Evolutionary conservation across 1,140 invertebrate genomes (phyloP).

Genomic region (Drosophila asahinai): DNA sequence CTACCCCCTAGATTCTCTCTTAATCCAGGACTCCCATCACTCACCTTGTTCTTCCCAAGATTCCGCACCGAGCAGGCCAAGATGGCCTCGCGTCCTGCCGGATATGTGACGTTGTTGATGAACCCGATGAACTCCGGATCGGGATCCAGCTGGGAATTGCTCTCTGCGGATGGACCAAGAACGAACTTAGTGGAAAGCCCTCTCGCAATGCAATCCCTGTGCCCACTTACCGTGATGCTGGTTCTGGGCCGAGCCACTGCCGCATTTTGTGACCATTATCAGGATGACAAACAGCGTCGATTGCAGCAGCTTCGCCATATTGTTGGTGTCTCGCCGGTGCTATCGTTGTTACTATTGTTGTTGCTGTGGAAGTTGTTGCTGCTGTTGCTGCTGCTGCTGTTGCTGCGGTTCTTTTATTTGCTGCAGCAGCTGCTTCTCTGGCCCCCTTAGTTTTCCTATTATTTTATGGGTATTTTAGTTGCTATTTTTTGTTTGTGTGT

Average conservation of each 20-base stretch:
- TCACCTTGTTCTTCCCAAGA: slow-evolving; percentile 93
- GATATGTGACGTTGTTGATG: slow-evolving; percentile 93
- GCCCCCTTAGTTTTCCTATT: slow-evolving; percentile 52
- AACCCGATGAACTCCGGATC: slow-evolving; percentile 91
- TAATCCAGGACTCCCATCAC: background rate
- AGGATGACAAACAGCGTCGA: slow-evolving; percentile 73
- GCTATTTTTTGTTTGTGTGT: slow-evolving; percentile 25
- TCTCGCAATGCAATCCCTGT: slow-evolving; percentile 21
- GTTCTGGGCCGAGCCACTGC: slow-evolving; percentile 65
- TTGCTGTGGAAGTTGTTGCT: slow-evolving; percentile 37
- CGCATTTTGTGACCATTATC: slow-evolving; percentile 75
- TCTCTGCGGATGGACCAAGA: slow-evolving; percentile 55
- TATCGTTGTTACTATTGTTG: slow-evolving; percentile 21
- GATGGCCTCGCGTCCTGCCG: slow-evolving; percentile 92
- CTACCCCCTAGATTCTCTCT: too few relatives aligned
- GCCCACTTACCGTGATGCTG: slow-evolving; percentile 76
- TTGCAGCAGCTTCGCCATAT: slow-evolving; percentile 64
- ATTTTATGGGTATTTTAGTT: slow-evolving; percentile 68
- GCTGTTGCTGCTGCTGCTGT: slow-evolving; percentile 44
- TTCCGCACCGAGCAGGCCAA: slow-evolving; percentile 92
- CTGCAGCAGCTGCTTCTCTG: slow-evolving; percentile 32
- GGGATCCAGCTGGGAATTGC: slow-evolving; percentile 81
- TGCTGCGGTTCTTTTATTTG: slow-evolving; percentile 42
- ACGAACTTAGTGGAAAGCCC: slow-evolving; percentile 13
- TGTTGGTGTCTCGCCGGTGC: slow-evolving; percentile 37